phyloP scores from a whole-genome alignment of 2,113 vertebrate genomes.

The Takifugu flavidus region DNA sequence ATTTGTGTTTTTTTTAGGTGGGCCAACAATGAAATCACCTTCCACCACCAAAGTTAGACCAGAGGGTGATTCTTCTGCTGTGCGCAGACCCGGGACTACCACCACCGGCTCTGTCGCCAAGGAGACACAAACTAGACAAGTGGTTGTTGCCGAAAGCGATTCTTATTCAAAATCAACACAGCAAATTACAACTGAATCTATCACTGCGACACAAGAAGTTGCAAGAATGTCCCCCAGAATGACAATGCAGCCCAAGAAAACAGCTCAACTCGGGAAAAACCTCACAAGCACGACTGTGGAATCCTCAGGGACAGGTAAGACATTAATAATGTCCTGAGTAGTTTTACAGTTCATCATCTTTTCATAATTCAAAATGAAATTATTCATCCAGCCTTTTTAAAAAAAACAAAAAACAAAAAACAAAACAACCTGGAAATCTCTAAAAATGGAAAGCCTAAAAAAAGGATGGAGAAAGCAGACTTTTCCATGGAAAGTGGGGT shows the following conservation, averaged over 20 bases:
- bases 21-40: conserved; percentile 25
- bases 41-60: conserved; percentile 15
- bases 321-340: conserved; percentile 6
- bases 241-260: conserved; percentile 28
- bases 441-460: conserved; percentile 45
- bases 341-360: conserved; percentile 11
- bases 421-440: conserved; percentile 19
- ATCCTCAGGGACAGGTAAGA: conserved; percentile 51
- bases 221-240: conserved; percentile 10
- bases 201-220: conserved; percentile 8
- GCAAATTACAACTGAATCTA: conserved; percentile 25
- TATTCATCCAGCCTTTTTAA: conserved; percentile 58
- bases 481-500: conserved; percentile 56
- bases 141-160: conserved; percentile 14
- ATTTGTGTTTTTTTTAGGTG: conserved; percentile 32
- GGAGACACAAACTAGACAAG: conserved; percentile 3
- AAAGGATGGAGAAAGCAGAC: neutral
- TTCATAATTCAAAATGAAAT: conserved; percentile 41
- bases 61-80: conserved; percentile 19
- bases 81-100: conserved; percentile 4
- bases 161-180: conserved; percentile 10
- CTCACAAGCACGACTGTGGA: conserved; percentile 23
- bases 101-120: conserved; percentile 5
- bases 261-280: conserved; percentile 18
- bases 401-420: conserved; percentile 37